Percentiles rank a stretch among this genome's conserved stretches.
Evolutionary conservation across 37 sponge, comb jelly and placozoan genomes (phyloP).

Genomic region (Mnemiopsis leidyi): DNA sequence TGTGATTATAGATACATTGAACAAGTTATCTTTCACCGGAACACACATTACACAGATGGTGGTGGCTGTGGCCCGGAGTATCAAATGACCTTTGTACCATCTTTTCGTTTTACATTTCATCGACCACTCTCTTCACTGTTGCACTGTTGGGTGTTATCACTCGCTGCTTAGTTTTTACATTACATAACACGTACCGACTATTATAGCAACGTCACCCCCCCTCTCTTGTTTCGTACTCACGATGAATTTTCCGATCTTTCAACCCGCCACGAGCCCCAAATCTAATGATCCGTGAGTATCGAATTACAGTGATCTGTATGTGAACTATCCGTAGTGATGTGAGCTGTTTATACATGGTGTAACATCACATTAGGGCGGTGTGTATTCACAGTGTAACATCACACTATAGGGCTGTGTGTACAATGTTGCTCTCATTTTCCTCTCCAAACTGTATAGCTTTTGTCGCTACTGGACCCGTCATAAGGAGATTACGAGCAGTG

Average conservation of each 20-base stretch:
- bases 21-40: background rate
- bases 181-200: no score
- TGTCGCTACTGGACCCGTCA: no score
- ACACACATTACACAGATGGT: background rate
- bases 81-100: background rate
- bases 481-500: no score
- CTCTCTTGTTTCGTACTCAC: background rate
- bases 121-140: background rate
- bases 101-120: background rate
- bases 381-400: no score
- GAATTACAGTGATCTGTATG: background rate
- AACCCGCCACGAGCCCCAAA: background rate
- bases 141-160: no score
- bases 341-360: background rate
- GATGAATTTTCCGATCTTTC: background rate
- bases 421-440: no score
- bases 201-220: background rate
- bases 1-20: background rate
- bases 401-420: no score
- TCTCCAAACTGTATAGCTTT: no score
- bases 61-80: no score
- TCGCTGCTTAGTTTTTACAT: no score
- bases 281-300: background rate
- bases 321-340: background rate
- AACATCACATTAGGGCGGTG: background rate